A percentile compares a stretch with the other conserved stretches of the same genome.
Conservation (phyloP, 1,140 invertebrate genomes). For the Cydia splendana region DNA sequence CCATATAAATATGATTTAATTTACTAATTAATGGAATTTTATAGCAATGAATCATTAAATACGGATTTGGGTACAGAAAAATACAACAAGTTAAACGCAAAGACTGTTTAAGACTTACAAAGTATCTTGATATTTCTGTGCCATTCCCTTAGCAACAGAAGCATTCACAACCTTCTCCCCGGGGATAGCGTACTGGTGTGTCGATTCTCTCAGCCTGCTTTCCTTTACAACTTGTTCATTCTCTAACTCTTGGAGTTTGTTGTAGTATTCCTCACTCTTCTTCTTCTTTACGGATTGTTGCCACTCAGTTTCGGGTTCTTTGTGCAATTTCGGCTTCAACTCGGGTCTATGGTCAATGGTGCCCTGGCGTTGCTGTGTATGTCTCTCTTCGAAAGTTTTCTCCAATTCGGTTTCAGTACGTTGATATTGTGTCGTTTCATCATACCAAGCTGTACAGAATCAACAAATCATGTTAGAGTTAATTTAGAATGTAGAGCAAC, state of each 20-base stretch:
- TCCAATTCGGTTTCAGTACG: slow-evolving; percentile 92
- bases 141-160: slow-evolving; percentile 92
- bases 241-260: slow-evolving; percentile 90
- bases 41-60: not conserved
- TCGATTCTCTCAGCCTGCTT: slow-evolving; percentile 86
- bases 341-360: slow-evolving; percentile 82
- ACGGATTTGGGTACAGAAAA: slow-evolving; percentile 34
- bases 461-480: slow-evolving; percentile 38
- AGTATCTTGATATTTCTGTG: slow-evolving; percentile 89
- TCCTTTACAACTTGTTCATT: slow-evolving; percentile 92
- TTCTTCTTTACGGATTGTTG: slow-evolving; percentile 89
- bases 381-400: slow-evolving; percentile 92
- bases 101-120: slow-evolving; percentile 83
- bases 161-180: slow-evolving; percentile 89
- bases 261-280: slow-evolving; percentile 92
- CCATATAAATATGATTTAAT: too few species aligned
- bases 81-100: not conserved
- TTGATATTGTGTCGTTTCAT: slow-evolving; percentile 92
- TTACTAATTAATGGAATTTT: too few species aligned
- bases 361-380: slow-evolving; percentile 83
- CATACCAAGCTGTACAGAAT: slow-evolving; percentile 91
- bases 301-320: slow-evolving; percentile 91
- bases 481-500: not conserved
- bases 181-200: slow-evolving; percentile 91
- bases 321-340: slow-evolving; percentile 84